Conservation (phyloP, 2,888 invertebrate species). For the Oeneis ivallda region DNA sequence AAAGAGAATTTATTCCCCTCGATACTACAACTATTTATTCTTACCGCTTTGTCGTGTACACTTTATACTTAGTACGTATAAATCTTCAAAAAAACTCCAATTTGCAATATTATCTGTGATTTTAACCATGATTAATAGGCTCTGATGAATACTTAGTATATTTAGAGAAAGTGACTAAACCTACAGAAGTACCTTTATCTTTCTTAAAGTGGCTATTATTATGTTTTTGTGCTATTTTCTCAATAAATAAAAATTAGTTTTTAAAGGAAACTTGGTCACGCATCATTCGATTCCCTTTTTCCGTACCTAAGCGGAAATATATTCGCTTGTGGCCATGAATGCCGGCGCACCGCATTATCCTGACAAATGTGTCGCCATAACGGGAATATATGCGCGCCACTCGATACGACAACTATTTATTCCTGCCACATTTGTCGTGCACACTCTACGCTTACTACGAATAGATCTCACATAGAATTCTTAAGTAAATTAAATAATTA, state of each 20-base stretch:
- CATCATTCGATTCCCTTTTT: no score
- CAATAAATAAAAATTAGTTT: no score
- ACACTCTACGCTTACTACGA: constrained; percentile 1
- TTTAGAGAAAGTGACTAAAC: no score
- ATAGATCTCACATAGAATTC: not conserved
- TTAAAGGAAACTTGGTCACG: no score
- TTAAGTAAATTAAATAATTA: no score
- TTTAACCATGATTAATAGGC: no score
- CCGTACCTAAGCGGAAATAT: not conserved
- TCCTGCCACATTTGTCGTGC: constrained; percentile 16
- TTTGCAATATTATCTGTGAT: no score
- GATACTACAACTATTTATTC: constrained; percentile 23
- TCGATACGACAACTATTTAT: constrained; percentile 23
- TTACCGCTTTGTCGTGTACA: constrained; percentile 13
- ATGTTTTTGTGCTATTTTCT: no score
- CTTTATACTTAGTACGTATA: not conserved
- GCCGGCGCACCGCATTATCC: constrained; percentile 32
- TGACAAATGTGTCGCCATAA: constrained; percentile 40
- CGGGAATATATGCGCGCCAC: constrained; percentile 30
- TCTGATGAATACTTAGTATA: no score
- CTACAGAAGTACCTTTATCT: no score
- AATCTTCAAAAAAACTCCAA: not conserved
- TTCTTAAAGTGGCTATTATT: no score
- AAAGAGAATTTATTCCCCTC: constrained; percentile 34
- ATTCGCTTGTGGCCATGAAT: constrained; percentile 24